These are phyloP conservation scores for Phylloscopus trochilus DNA, from an alignment of 2,113 vertebrate genomes.

Conservation along the genomic window DNA sequence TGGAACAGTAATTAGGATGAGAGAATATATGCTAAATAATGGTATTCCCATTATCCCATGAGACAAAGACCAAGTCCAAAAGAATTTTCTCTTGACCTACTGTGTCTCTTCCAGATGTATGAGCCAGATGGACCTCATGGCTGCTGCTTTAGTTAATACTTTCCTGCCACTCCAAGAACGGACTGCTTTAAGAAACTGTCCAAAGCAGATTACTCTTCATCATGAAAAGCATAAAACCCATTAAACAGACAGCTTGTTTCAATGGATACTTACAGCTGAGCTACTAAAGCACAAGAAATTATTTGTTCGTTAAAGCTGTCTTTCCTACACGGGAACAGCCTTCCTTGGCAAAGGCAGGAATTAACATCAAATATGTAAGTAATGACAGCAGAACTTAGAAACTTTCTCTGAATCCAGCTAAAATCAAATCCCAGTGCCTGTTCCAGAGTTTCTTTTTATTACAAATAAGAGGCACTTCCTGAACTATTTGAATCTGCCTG, in stretches of 20 bases:
- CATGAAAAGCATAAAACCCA: neutral
- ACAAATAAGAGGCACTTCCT: neutral
- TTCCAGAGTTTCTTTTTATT: constrained; percentile 4
- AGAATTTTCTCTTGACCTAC: neutral
- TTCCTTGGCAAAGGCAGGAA: neutral
- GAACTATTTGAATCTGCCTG: neutral
- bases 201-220: neutral
- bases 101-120: neutral
- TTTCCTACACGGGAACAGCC: neutral
- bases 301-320: neutral
- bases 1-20: neutral
- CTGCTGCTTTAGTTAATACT: neutral
- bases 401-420: neutral
- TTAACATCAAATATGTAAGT: neutral
- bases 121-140: neutral
- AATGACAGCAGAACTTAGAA: neutral
- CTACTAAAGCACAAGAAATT: neutral
- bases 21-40: neutral
- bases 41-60: neutral
- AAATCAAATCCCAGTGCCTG: neutral
- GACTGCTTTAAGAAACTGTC: neutral
- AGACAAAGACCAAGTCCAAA: neutral
- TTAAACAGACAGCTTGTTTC: neutral
- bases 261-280: neutral
- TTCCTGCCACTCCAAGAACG: neutral